Evolutionary conservation across 2,113 vertebrate species (phyloP), one percentile per base, ranked within the genome.

Genomic region (Thomomys bottae): DNA sequence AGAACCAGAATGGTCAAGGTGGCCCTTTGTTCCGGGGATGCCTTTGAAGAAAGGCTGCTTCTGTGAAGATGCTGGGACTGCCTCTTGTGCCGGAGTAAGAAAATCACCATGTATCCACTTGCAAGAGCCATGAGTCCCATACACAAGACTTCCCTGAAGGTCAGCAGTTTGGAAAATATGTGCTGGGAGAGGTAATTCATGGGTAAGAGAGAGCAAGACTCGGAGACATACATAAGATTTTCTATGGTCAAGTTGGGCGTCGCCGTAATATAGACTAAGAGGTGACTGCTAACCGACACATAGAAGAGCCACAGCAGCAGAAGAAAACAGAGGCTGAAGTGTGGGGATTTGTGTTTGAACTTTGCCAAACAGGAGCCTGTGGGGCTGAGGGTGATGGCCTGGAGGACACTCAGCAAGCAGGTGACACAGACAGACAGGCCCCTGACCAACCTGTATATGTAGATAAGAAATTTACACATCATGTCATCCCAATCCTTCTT

Each of bases 161-260:
- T n/a, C 4, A 20, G 2, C 17, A 38, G 12, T 18, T 1, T 59
- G 59, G 8, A 11, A 72, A 61, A 20, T 38, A 30, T 0, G 0
- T 57, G 7, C 28, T 24, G 15, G 5, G 21, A 20, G 28, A 28
- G n/a, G 77, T 38, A 40, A 49, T 42, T 61, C 23, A 21, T 4
- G 8, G 18, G n/a, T 24, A 28, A 70, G 24, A 78, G 26, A 36
- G 71, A 89, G 36, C 68, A 75, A 34, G 34, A 63, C 40, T 34
- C 40, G 49, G 63, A 0, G 28, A 64, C 11, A 54, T 71, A 15
- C 8, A 26, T 21, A 66, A 72, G 59, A 23, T 1, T 4, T 40
- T 49, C 63, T 9, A 30, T 79, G 79, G 84, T 91, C 64, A 83
- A 42, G 11, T 36, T 92, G 23, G 5, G 14, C 2, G 2, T 73